Percentiles rank a stretch among this genome's conserved stretches.
phyloP scores from a whole-genome alignment of 2,797 vertebrate genomes.

The Philypnodon macrostomus region DNA sequence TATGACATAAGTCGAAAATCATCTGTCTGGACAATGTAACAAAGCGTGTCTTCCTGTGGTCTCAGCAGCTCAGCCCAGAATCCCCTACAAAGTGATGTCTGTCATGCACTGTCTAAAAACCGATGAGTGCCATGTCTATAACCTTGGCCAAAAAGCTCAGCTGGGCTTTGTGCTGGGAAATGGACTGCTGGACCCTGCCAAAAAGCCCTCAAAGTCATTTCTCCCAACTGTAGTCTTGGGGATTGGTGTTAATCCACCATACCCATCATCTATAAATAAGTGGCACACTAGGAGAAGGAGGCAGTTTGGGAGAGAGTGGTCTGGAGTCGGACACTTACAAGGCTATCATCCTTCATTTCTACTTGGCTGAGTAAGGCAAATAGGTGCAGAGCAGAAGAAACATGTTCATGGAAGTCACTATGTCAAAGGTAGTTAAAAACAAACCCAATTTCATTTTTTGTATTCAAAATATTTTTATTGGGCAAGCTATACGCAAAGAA shows the following conservation, averaged over 20 bases:
- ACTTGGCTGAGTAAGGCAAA: slow-evolving; percentile 64
- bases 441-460: no score
- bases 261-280: slow-evolving; percentile 72
- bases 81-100: slow-evolving; percentile 36
- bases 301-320: slow-evolving; percentile 48
- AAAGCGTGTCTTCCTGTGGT: slow-evolving; percentile 29
- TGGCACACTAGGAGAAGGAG: slow-evolving; percentile 54
- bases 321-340: slow-evolving; percentile 55
- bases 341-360: slow-evolving; percentile 67
- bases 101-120: slow-evolving; percentile 44
- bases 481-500: no score
- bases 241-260: slow-evolving; percentile 70
- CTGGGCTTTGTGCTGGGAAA: slow-evolving; percentile 64
- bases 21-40: slow-evolving; percentile 7
- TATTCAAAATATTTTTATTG: no score
- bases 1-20: slow-evolving; percentile 13
- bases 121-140: slow-evolving; percentile 43
- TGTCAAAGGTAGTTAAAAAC: slow-evolving; percentile 36
- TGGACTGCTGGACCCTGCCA: slow-evolving; percentile 61
- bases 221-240: slow-evolving; percentile 63
- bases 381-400: slow-evolving; percentile 49
- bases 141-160: slow-evolving; percentile 63
- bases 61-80: slow-evolving; percentile 26
- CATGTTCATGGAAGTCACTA: slow-evolving; percentile 38
- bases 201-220: slow-evolving; percentile 69